These are phyloP conservation scores for Teleogryllus occipitalis DNA, from an alignment of 1,140 invertebrate genomes.

Conservation along the genomic window DNA sequence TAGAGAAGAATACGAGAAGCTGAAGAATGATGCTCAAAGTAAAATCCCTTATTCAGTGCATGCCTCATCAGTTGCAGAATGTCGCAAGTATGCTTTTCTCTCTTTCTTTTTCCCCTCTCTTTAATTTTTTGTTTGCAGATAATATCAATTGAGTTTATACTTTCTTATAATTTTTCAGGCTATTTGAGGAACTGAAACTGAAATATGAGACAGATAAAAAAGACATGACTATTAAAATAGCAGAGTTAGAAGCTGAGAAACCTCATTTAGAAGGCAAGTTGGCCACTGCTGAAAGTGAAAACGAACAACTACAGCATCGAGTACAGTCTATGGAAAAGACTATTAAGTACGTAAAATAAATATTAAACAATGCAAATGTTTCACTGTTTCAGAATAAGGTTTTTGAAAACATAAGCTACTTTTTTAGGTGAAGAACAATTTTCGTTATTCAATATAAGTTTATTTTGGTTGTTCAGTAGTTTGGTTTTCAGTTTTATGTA, in stretches of 20 bases:
- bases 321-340: slow-evolving; percentile 39
- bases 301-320: slow-evolving; percentile 39
- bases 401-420: too few species aligned
- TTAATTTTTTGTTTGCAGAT: background rate
- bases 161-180: slow-evolving; percentile 33
- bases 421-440: too few species aligned
- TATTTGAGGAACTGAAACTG: slow-evolving; percentile 52
- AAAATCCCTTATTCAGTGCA: slow-evolving; percentile 46
- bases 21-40: slow-evolving; percentile 42
- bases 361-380: too few species aligned
- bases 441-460: too few species aligned
- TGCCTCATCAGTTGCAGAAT: slow-evolving; percentile 49
- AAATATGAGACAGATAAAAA: slow-evolving; percentile 50
- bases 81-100: slow-evolving; percentile 38
- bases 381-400: too few species aligned
- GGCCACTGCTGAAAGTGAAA: slow-evolving; percentile 36
- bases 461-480: too few species aligned
- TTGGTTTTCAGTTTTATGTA: too few species aligned
- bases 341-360: slow-evolving; percentile 37
- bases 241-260: slow-evolving; percentile 36
- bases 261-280: slow-evolving; percentile 38
- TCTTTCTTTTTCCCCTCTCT: background rate
- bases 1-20: slow-evolving; percentile 41
- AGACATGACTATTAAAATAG: slow-evolving; percentile 36
- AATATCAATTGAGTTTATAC: background rate